Evolutionary conservation across 2,797 vertebrate species (phyloP).

Genomic region (Rachycentron canadum): DNA sequence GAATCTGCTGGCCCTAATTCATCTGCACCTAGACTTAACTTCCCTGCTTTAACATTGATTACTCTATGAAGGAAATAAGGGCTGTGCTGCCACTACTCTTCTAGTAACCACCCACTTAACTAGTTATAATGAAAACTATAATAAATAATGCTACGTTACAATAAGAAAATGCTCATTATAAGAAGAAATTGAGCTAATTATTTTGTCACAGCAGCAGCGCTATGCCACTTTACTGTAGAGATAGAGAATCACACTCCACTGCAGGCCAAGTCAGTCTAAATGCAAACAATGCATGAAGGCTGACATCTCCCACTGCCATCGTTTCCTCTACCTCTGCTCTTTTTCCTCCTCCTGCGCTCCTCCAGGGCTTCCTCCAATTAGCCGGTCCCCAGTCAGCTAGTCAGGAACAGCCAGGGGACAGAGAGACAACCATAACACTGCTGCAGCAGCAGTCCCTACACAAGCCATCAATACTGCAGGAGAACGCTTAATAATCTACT

Average conservation of each 20-base stretch:
- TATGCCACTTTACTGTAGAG: not conserved
- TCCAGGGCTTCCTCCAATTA: constrained; percentile 86
- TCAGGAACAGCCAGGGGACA: constrained; percentile 80
- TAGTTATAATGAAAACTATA: not conserved
- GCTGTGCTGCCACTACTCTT: no score
- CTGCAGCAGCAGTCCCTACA: constrained; percentile 68
- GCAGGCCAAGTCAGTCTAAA: constrained; percentile 33
- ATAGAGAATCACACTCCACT: constrained; percentile 14
- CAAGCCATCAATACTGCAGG: constrained; percentile 70
- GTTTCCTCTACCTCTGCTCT: constrained; percentile 54
- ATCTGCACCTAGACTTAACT: not conserved
- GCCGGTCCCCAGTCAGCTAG: constrained; percentile 74
- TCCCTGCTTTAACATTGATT: not conserved
- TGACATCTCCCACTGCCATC: constrained; percentile 55
- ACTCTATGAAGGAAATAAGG: not conserved
- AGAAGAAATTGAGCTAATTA: not conserved
- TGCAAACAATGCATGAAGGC: constrained; percentile 46
- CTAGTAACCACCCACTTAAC: not conserved
- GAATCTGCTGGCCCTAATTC: not conserved
- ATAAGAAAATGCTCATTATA: not conserved
- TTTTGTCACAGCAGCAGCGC: constrained; percentile 16
- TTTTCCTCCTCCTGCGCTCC: constrained; percentile 66
- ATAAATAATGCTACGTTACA: not conserved
- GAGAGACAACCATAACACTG: constrained; percentile 70
- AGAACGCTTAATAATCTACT: constrained; percentile 74